These are phyloP conservation scores for Polydrusus pterygomalis DNA, from an alignment of 2,888 invertebrate genomes.

Conservation along the genomic window DNA sequence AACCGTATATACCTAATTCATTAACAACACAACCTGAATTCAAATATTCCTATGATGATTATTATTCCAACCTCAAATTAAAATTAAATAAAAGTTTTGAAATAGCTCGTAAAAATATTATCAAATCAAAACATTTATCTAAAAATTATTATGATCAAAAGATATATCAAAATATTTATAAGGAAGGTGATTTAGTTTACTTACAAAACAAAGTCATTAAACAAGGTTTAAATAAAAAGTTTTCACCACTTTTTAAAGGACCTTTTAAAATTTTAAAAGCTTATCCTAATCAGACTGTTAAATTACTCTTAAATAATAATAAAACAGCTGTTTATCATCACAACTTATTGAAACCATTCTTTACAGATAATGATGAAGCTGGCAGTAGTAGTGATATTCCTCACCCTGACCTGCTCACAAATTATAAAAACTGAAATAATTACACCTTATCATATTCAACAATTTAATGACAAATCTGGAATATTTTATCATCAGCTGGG, in stretches of 20 bases:
- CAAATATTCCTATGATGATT: constrained; percentile 60
- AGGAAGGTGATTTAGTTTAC: constrained; percentile 23
- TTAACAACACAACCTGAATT: constrained; percentile 56
- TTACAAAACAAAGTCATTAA: constrained; percentile 18
- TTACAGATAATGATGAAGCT: constrained; percentile 22
- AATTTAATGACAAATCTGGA: constrained; percentile 11
- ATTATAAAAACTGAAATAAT: background rate
- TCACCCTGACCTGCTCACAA: background rate
- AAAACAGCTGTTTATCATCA: constrained; percentile 33
- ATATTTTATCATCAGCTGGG: constrained; percentile 38
- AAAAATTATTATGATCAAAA: constrained; percentile 28
- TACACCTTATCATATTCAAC: background rate
- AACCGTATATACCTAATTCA: constrained; percentile 62
- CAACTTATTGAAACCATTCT: constrained; percentile 25
- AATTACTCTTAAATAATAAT: constrained; percentile 27
- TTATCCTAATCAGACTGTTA: constrained; percentile 22
- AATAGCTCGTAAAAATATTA: constrained; percentile 52
- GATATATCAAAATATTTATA: background rate
- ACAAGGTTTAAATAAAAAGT: constrained; percentile 20
- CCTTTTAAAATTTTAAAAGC: constrained; percentile 1
- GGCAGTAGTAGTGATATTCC: background rate
- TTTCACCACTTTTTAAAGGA: constrained; percentile 12
- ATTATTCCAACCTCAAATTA: constrained; percentile 54
- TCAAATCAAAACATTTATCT: constrained; percentile 17
- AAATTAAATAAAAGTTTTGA: constrained; percentile 58